Percentiles rank a stretch among this genome's conserved stretches.
Conservation (phyloP, 2,113 vertebrate species). For the Carassius gibelio region DNA sequence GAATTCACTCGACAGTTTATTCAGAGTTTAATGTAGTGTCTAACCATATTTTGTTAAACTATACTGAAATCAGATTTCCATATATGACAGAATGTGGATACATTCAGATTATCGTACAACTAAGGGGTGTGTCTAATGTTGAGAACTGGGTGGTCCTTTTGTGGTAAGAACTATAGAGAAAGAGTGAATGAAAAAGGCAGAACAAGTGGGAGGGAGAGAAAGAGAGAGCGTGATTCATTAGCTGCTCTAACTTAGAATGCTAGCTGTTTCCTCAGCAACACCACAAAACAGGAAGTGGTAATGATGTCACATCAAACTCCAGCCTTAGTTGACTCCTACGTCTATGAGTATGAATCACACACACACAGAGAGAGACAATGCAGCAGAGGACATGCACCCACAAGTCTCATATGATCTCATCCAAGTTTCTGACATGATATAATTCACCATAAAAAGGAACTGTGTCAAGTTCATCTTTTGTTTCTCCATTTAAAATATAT, state of each 20-base stretch:
- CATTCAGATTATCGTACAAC: not conserved
- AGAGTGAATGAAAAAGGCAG: slow-evolving; percentile 14
- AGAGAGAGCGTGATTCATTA: slow-evolving; percentile 43
- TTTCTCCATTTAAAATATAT: not conserved
- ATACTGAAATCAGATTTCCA: not conserved
- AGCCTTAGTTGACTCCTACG: slow-evolving; percentile 41
- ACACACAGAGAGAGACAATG: slow-evolving; percentile 40
- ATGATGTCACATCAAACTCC: slow-evolving; percentile 48
- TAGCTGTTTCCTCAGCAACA: slow-evolving; percentile 52
- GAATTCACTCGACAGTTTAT: not conserved
- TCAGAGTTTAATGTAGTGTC: not conserved
- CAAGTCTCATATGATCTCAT: slow-evolving; percentile 42
- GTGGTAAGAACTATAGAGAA: not conserved
- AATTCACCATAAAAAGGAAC: slow-evolving; percentile 22
- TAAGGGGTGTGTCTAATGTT: slow-evolving; percentile 31
- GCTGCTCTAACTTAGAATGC: slow-evolving; percentile 40
- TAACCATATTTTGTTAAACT: not conserved
- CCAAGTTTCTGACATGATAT: slow-evolving; percentile 24
- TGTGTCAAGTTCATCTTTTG: not conserved
- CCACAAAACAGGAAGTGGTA: slow-evolving; percentile 51
- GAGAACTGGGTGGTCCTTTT: slow-evolving; percentile 23
- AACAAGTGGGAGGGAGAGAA: slow-evolving; percentile 16
- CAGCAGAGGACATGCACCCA: slow-evolving; percentile 11
- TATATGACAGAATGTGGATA: not conserved
- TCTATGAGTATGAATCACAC: slow-evolving; percentile 49